Evolutionary conservation across 2,113 vertebrate genomes (phyloP).

Genomic region (Illadopsis cleaveri): DNA sequence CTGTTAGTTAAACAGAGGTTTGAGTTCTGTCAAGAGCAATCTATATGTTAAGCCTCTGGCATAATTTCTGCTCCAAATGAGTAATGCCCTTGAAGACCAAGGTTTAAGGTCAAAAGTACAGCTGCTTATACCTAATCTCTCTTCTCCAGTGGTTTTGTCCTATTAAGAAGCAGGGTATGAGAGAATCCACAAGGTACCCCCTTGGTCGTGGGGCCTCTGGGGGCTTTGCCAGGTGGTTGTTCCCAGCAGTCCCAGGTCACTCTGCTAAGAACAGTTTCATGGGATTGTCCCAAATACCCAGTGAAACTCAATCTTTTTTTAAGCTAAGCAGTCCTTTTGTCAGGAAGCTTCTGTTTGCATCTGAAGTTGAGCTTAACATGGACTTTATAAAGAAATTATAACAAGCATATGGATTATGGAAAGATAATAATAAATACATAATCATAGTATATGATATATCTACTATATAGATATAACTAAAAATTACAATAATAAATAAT

Average conservation of each 20-base stretch:
- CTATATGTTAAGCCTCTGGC: background rate
- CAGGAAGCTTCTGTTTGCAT: background rate
- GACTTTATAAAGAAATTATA: background rate
- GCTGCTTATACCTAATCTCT: background rate
- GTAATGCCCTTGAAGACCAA: background rate
- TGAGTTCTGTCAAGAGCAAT: background rate
- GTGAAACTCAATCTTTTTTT: background rate
- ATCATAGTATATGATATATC: background rate
- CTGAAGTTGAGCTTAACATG: background rate
- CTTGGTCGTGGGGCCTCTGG: rapidly evolving
- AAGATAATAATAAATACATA: background rate
- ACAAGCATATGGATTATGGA: background rate
- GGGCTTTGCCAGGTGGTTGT: background rate
- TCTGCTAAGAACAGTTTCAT: background rate
- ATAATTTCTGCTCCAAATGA: background rate
- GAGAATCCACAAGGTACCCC: background rate
- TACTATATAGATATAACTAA: background rate
- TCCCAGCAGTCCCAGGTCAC: background rate
- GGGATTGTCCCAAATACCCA: background rate
- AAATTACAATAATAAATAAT: background rate
- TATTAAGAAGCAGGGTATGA: rapidly evolving
- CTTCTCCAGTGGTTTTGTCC: background rate
- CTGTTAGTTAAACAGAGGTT: background rate
- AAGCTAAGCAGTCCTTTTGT: background rate
- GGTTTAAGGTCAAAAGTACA: background rate